Base-by-base conservation (phyloP, 1,140 invertebrate genomes). In the Scaptomyza graminum region DNA sequence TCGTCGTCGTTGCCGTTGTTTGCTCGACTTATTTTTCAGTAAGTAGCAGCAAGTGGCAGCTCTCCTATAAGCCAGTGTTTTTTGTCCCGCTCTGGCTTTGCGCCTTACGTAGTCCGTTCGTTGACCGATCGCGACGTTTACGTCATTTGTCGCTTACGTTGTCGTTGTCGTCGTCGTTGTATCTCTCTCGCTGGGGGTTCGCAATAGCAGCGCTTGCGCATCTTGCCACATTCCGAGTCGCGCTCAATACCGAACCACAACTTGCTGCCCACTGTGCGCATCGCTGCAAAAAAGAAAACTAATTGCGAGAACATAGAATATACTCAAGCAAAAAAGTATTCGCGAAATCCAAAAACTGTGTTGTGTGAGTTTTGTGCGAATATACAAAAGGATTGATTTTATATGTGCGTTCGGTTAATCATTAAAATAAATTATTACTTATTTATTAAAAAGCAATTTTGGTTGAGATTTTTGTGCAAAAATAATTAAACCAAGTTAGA, bases 161-260 rank as follows among this genome's bases (percentile, higher is more conserved):
- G 54, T 52, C 54, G 65, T 67, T 8, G 31, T 34, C 7, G 31
- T 34, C 31, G 31, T 34, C 1, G 31, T 34, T 34, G 31, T 34
- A 34, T 8, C 31, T 34, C 69, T 74, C 71, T 75, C 54, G 39
- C 13, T 62, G 78, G 82, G 79, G 77, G 67, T 75, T 80, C 55
- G 76, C 55, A 61, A 76, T 52, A 55, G 68, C 73, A 78, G 62
- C 60, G 63, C 41, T 61, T 70, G 76, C 62, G 60, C 76, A 76
- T 66, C 82, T 87, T 90, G 87, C 75, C 79, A 75, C 82, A 90
- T 88, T 90, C 84, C 76, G 79, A 80, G 88, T 90, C 76, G 87
- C 79, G 87, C 79, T 76, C 60, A 78, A 75, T 70, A 87, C 64
- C 77, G 79, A 90, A 76, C 69, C 77, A 72, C 69, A 79, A 76